These are phyloP conservation scores for Torymus auratus DNA, from an alignment of 2,888 invertebrate genomes.

Conservation along the genomic window DNA sequence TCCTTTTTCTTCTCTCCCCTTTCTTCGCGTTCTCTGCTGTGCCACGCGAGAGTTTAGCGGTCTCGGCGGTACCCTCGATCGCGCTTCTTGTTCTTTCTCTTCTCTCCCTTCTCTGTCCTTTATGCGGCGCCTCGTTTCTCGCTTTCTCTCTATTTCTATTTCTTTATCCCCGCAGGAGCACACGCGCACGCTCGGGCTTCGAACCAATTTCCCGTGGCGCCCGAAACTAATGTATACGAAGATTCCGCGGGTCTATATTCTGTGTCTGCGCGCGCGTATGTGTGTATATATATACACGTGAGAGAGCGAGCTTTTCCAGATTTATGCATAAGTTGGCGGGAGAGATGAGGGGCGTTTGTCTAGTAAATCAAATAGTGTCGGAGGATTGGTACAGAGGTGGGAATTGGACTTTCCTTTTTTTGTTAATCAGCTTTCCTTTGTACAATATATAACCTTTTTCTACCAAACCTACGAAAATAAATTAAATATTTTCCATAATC, in stretches of 20 bases:
- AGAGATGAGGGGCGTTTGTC: no score
- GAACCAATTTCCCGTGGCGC: constrained; percentile 54
- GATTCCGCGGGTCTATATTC: constrained; percentile 1
- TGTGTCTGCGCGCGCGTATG: background rate
- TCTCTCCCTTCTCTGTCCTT: background rate
- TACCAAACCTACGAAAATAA: no score
- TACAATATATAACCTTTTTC: no score
- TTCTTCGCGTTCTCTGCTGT: no score
- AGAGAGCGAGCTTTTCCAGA: background rate
- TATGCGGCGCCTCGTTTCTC: background rate
- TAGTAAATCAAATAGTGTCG: no score
- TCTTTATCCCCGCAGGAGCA: constrained; percentile 43
- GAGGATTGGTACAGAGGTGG: no score
- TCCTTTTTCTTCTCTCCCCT: no score
- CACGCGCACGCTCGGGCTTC: constrained; percentile 11
- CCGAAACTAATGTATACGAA: constrained; percentile 47
- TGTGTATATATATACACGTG: no score
- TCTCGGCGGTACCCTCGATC: constrained; percentile 50
- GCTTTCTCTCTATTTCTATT: constrained; percentile 47
- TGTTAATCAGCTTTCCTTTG: no score
- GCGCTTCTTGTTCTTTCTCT: constrained; percentile 27
- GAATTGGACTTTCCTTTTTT: no score
- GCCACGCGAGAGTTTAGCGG: constrained; percentile 45
- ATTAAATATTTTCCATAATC: no score
- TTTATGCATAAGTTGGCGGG: constrained; percentile 1